Evolutionary conservation across 2,888 invertebrate genomes (phyloP).

Genomic region (Himalopsyche japonica): DNA sequence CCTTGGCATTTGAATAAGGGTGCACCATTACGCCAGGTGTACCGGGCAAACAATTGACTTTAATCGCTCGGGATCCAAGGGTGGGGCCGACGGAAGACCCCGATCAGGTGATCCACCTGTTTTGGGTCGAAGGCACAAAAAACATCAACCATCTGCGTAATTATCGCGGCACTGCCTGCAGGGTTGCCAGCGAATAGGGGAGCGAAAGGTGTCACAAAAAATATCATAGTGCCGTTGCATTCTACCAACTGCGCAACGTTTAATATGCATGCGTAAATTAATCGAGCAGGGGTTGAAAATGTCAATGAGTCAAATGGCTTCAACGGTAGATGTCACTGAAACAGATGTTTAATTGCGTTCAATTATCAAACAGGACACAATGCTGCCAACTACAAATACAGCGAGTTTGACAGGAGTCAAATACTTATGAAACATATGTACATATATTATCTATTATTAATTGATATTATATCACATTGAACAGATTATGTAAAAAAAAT

Average conservation of each 20-base stretch:
- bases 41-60: slow-evolving; percentile 2
- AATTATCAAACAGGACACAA: no score
- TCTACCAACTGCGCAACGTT: not conserved
- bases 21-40: not conserved
- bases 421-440: no score
- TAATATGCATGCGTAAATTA: not conserved
- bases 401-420: no score
- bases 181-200: not conserved
- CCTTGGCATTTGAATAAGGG: not conserved
- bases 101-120: slow-evolving; percentile 38
- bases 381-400: no score
- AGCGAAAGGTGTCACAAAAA: not conserved
- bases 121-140: not conserved
- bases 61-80: not conserved
- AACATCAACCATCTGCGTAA: not conserved
- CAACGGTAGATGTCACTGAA: no score
- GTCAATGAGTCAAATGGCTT: not conserved
- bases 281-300: not conserved
- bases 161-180: not conserved
- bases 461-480: no score
- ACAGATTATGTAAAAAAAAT: no score
- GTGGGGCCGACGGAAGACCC: not conserved
- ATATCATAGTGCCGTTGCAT: not conserved
- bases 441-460: no score
- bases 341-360: no score